Evolutionary conservation across 2,113 vertebrate genomes (phyloP).

Genomic region (Lagopus leucura): DNA sequence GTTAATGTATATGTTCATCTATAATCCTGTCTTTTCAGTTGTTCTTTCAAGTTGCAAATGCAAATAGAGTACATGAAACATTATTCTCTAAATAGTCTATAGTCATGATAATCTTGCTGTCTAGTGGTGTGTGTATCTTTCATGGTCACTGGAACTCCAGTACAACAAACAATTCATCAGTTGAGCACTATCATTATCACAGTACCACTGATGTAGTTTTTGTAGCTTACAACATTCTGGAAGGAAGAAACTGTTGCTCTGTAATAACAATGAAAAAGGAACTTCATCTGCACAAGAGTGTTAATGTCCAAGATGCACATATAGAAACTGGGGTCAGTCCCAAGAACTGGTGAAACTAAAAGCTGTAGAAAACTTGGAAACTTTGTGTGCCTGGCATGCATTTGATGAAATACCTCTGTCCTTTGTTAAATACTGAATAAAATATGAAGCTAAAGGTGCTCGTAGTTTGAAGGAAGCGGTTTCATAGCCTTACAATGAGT

Average conservation of each 20-base stretch:
- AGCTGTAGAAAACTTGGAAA: not conserved
- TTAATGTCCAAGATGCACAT: not conserved
- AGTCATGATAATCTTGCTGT: not conserved
- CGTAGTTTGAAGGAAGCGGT: not conserved
- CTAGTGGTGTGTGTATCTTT: fast-evolving
- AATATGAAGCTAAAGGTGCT: not conserved
- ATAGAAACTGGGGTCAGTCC: not conserved
- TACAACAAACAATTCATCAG: not conserved
- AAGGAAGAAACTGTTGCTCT: not conserved
- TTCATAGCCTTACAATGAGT: not conserved
- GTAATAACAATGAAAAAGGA: not conserved
- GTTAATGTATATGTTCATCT: not conserved
- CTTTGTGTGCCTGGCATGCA: not conserved
- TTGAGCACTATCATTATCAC: not conserved
- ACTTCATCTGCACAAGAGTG: not conserved
- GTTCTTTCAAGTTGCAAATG: not conserved
- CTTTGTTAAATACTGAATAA: not conserved
- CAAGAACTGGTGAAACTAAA: not conserved
- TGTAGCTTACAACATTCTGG: not conserved
- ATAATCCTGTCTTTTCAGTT: not conserved
- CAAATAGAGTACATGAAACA: not conserved
- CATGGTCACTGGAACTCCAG: fast-evolving
- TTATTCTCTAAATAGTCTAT: not conserved
- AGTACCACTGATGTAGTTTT: not conserved
- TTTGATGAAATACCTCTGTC: not conserved